Base-by-base conservation (phyloP, 1,140 invertebrate genomes). In the Pinna nobilis region DNA sequence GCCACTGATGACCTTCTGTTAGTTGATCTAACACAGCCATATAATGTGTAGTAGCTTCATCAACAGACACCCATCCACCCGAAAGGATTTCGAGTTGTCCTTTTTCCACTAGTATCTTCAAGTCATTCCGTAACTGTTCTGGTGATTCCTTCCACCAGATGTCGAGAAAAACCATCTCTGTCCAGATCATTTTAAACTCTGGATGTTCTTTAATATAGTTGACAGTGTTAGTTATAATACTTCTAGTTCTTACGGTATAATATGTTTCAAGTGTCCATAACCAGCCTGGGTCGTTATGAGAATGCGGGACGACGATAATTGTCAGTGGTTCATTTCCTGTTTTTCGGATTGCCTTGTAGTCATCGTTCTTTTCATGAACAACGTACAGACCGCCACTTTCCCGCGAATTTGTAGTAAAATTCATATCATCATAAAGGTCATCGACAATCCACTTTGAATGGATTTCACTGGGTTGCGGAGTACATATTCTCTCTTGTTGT, bases 231-330 rank as follows among this genome's bases (percentile, higher is more conserved):
- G 95, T 94, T 47, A 99, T 91, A 87, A 99, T 99, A 74, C 94
- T 92, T 78, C 93, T 93, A 0, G 97, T 98, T 88, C 98, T 94
- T 51, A 93, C 92, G 30, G 92, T 89, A 88, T 96, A 99, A 88
- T 99, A 99, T 63, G 96, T 94, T 77, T 98, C 97, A 86, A 98
- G 96, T 0, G 98, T 99, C 87, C 96, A 96, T 13, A 98, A 91
- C 98, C 98, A 99, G 41, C 98, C 95, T 67, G 97, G 97, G 92
- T 99, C 98, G 88, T 98, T 97, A 84, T 99, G 98, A 0, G 97
- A 98, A 90, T 99, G 97, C 1, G 97, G 97, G 11, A 99, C 93
- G 15, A 99, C 94, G 88, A 98, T 97, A 0, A 99, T 95, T 90
- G 94, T 94, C 0, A 99, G 90, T 79, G 94, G 93, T 70, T 94